Evolutionary conservation across 2,888 invertebrate genomes (phyloP).

Genomic region (Drosophila birchii): DNA sequence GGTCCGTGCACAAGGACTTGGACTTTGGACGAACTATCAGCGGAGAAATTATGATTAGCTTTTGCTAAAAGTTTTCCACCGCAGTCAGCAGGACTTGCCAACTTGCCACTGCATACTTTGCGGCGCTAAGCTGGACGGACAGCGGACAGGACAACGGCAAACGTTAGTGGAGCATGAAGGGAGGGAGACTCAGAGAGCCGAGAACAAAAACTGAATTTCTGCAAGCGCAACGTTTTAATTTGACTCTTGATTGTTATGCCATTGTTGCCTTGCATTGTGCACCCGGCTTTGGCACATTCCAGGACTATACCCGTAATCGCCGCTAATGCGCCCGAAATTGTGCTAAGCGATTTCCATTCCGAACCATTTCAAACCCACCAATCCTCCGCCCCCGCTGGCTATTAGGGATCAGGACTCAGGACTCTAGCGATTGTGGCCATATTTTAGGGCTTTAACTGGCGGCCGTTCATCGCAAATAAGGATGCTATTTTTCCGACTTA

Average conservation of each 20-base stretch:
- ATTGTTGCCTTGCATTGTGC: slow-evolving; percentile 44
- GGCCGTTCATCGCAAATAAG: slow-evolving; percentile 5
- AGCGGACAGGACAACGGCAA: slow-evolving; percentile 11
- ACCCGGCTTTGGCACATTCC: slow-evolving; percentile 16
- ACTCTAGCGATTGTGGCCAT: slow-evolving; percentile 10
- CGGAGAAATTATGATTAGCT: slow-evolving; percentile 75
- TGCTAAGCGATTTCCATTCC: slow-evolving; percentile 51
- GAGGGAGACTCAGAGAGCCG: slow-evolving; percentile 33
- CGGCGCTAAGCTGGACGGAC: slow-evolving; percentile 40
- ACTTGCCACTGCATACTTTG: slow-evolving; percentile 63
- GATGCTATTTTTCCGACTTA: slow-evolving; percentile 28
- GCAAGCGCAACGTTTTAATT: slow-evolving; percentile 64
- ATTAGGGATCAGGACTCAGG: slow-evolving; percentile 14
- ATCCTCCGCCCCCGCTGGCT: slow-evolving; percentile 1
- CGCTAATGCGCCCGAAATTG: slow-evolving; percentile 65
- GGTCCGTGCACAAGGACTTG: slow-evolving; percentile 48
- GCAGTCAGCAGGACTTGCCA: slow-evolving; percentile 60
- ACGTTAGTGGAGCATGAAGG: slow-evolving; percentile 46
- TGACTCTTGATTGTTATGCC: slow-evolving; percentile 55
- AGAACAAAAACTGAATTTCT: slow-evolving; percentile 59
- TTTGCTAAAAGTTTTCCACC: slow-evolving; percentile 68
- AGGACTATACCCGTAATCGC: slow-evolving; percentile 56
- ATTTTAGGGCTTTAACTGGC: slow-evolving; percentile 17
- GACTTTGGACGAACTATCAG: slow-evolving; percentile 44
- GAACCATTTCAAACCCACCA: neutral